phyloP scores from a whole-genome alignment of 2,113 vertebrate genomes.

The Ailuropoda melanoleuca region DNA sequence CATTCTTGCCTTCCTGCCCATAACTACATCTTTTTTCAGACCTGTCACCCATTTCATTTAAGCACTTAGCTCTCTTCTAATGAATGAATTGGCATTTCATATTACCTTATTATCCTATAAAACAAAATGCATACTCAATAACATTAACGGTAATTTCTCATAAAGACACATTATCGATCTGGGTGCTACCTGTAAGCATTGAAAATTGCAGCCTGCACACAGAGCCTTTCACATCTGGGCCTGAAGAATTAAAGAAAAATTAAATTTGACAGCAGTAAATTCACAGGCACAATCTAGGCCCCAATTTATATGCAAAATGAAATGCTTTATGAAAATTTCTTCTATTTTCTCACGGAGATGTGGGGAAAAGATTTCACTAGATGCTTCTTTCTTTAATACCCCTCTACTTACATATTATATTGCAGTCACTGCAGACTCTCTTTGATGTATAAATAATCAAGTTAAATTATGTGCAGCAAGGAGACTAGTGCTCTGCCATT shows the following conservation, averaged over 20 bases:
- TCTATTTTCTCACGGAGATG: slow-evolving; percentile 91
- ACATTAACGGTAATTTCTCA: slow-evolving; percentile 97
- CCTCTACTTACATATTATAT: slow-evolving; percentile 93
- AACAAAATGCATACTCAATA: slow-evolving; percentile 96
- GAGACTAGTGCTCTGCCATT: slow-evolving; percentile 91
- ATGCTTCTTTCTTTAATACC: slow-evolving; percentile 88
- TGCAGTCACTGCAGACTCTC: slow-evolving; percentile 91
- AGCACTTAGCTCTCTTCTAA: slow-evolving; percentile 90
- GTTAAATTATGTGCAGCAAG: slow-evolving; percentile 94
- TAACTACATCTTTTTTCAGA: slow-evolving; percentile 91
- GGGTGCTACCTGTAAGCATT: slow-evolving; percentile 93
- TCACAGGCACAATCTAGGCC: slow-evolving; percentile 90
- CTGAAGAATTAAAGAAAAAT: slow-evolving; percentile 99
- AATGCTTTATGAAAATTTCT: slow-evolving; percentile 93
- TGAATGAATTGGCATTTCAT: slow-evolving; percentile 98
- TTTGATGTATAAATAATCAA: slow-evolving; percentile 99
- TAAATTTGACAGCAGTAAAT: slow-evolving; percentile 99
- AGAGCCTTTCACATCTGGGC: slow-evolving; percentile 90
- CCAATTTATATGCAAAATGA: slow-evolving; percentile 99
- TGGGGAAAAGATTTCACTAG: slow-evolving; percentile 87
- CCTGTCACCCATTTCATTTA: slow-evolving; percentile 88
- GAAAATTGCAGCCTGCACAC: slow-evolving; percentile 94
- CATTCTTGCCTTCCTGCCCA: slow-evolving; percentile 88
- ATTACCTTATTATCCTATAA: slow-evolving; percentile 96
- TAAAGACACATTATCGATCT: slow-evolving; percentile 99